Evolutionary conservation across 2,113 vertebrate species (phyloP).

Genomic region (Colius striatus): DNA sequence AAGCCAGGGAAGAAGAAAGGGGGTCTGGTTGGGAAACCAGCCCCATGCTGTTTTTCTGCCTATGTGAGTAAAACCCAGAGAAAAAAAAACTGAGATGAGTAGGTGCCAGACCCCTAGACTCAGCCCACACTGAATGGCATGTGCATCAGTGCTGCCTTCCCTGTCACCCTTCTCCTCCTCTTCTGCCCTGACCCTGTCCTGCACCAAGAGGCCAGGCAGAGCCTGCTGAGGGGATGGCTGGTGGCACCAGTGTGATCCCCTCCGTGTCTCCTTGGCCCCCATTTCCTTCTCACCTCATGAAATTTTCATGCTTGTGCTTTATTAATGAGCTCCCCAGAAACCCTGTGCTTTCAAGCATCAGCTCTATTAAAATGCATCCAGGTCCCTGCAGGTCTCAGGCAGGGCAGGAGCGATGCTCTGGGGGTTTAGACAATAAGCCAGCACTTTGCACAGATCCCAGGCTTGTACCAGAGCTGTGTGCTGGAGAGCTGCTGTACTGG

Average conservation of each 20-base stretch:
- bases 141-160: neutral
- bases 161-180: neutral
- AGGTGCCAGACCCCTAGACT: neutral
- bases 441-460: neutral
- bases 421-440: neutral
- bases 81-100: neutral
- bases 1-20: neutral
- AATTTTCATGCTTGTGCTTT: slow-evolving; percentile 40
- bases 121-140: rapidly evolving
- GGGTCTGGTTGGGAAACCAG: rapidly evolving
- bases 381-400: neutral
- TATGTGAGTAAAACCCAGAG: rapidly evolving
- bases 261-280: neutral
- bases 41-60: neutral
- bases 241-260: neutral
- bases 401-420: neutral
- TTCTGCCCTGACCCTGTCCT: neutral
- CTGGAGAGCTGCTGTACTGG: rapidly evolving
- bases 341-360: neutral
- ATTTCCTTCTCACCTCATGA: neutral
- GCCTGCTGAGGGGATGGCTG: neutral
- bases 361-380: slow-evolving; percentile 47
- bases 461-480: rapidly evolving
- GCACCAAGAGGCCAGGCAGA: neutral
- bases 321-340: slow-evolving; percentile 60